Evolutionary conservation across 2,797 vertebrate species (phyloP).

Genomic region (Florisuga fusca): DNA sequence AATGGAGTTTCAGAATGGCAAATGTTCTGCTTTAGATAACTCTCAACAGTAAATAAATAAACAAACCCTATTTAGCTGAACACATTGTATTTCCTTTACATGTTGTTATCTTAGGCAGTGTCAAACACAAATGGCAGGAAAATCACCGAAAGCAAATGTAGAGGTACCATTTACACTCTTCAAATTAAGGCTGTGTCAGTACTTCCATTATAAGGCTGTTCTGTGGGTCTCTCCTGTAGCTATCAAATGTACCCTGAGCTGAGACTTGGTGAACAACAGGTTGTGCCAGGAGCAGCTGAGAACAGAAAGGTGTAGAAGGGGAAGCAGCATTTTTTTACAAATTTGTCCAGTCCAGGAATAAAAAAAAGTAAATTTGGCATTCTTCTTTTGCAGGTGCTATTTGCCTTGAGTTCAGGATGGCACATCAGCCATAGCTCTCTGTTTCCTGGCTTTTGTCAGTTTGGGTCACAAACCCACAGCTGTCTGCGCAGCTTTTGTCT

Average conservation of each 20-base stretch:
- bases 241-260: neutral
- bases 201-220: neutral
- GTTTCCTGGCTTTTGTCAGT: neutral
- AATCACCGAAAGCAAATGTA: neutral
- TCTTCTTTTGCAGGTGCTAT: neutral
- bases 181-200: neutral
- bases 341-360: neutral
- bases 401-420: neutral
- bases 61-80: neutral
- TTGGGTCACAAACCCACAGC: neutral
- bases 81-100: slow-evolving; percentile 4
- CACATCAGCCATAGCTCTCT: neutral
- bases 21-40: slow-evolving; percentile 52
- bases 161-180: neutral
- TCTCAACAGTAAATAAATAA: slow-evolving; percentile 55
- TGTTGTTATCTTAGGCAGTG: neutral
- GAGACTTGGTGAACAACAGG: neutral
- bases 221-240: neutral
- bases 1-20: slow-evolving; percentile 58
- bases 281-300: neutral
- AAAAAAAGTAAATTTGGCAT: neutral
- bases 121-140: slow-evolving; percentile 30
- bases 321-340: neutral
- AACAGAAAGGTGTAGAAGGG: neutral
- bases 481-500: neutral